Evolutionary conservation across 2,888 invertebrate genomes (phyloP), one percentile per base, ranked within the genome.

Genomic region (Drosophila kanekoi): DNA sequence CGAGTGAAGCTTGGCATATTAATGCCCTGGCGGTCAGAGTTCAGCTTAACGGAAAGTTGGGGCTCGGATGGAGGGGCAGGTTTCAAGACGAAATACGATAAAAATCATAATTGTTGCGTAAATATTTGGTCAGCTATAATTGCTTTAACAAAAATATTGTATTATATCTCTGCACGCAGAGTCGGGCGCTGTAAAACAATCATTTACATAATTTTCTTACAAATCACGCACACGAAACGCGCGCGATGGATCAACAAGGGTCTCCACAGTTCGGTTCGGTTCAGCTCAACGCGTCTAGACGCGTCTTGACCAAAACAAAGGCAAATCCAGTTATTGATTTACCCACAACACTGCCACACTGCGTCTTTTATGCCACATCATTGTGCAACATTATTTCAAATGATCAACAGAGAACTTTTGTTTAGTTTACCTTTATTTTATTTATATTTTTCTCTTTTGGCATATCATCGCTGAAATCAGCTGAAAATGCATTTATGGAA

Each of bases 61-160:
- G 16, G 28, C 28, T 8, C 28, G 37, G 32, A 18, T 8, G 28
- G 28, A 8, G 28, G 28, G 28, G 28, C 28, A 28, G 28, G 11
- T 14, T 20, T 35, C 11, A 8, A 58, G 52, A 33, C 48, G 33
- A 16, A 13, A 4, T 32, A 47, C 35, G 77, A 81, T 86, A 72
- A 64, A 79, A 79, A 84, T 87, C 79, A 87, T 87, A 81, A 89
- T 88, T 85, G 84, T 85, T 85, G 69, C 85, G 87, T 85, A 81
- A 81, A 89, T 84, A 89, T 86, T 86, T 89, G 87, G 85, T 79
- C 81, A 89, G 77, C 67, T 77, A 69, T 85, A 89, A 89, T 87
- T 85, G 79, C 85, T 81, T 71, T 70, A 87, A 77, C 78, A 83
- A 74, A 84, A 81, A 81, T 72, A 75, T 66, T 73, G 48, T 64